Base-by-base conservation (phyloP, 2,113 vertebrate species). In the Hippocampus abdominalis region DNA sequence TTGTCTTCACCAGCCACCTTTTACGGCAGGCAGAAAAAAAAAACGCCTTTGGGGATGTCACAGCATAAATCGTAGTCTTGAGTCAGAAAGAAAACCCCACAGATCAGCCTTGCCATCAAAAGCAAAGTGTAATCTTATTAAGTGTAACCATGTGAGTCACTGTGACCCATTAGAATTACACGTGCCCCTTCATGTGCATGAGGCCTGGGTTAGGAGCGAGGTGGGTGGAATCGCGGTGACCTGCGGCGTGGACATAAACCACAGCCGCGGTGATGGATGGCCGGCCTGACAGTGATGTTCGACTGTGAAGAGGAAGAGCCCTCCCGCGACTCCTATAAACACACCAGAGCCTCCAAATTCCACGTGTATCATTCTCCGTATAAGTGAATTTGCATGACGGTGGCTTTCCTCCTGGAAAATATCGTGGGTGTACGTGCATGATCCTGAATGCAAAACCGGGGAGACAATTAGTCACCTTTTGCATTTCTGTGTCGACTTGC, bases 231-330 rank as follows among this genome's bases (percentile, higher is more conserved):
- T 7, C 81, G 81, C 76, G 64, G 66, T 67, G 64, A 76, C 81
- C 82, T 75, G 82, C 81, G 82, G 85, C 68, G 73, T 75, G 69
- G 70, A 86, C 72, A 82, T 75, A 80, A 86, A 82, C 77, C 66
- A 27, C 72, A 78, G 72, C 71, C 62, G 60, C 44, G 72, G 69
- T 81, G 82, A 88, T 84, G 76, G 83, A 87, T 86, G 70, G 56
- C 27, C 62, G 48, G 64, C 71, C 64, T 69, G 80, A 73, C 82
- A 76, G 51, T 78, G 74, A 80, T 81, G 77, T 61, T 78, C 66
- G 73, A 67, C 59, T 63, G 78, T 78, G 83, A 66, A 76, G 72
- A 69, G 60, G 71, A 71, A 77, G 72, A 51, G 64, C 74, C 79
- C 75, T 75, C 73, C 73, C 64, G 77, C 63, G 77, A 67, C 77